These are phyloP conservation scores for Pseudorasbora parva DNA, from an alignment of 2,113 vertebrate species.

Conservation along the genomic window DNA sequence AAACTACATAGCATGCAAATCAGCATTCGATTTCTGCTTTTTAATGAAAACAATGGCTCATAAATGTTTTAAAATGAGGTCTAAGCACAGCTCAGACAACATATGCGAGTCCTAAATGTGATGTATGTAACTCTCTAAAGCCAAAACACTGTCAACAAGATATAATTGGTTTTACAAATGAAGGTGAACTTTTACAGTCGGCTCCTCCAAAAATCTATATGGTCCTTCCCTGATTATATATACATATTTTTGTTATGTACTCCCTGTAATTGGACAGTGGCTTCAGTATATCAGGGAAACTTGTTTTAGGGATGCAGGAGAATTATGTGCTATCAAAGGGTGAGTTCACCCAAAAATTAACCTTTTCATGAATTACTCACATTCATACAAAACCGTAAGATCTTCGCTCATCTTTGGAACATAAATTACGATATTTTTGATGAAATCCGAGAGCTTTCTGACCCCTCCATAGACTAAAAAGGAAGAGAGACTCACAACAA, in stretches of 20 bases:
- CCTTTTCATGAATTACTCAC: too few species aligned
- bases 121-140: not conserved
- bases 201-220: conserved; percentile 2
- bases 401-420: too few species aligned
- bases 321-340: not conserved
- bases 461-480: too few species aligned
- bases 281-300: not conserved
- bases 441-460: too few species aligned
- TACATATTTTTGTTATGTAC: conserved; percentile 5
- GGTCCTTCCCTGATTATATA: not conserved
- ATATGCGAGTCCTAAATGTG: not conserved
- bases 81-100: not conserved
- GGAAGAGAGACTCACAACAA: too few species aligned
- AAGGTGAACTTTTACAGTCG: conserved; percentile 25
- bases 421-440: too few species aligned
- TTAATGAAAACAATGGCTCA: not conserved
- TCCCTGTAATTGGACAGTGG: conserved; percentile 11
- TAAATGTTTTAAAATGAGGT: not conserved
- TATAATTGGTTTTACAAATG: conserved; percentile 28
- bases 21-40: not conserved
- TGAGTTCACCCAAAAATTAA: too few species aligned
- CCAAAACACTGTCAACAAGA: not conserved
- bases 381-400: too few species aligned
- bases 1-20: not conserved
- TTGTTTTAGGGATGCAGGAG: not conserved